A percentile compares a stretch with the other conserved stretches of the same genome.
These are phyloP conservation scores for Poecile montanus DNA, from an alignment of 2,797 vertebrate genomes.

Conservation along the genomic window DNA sequence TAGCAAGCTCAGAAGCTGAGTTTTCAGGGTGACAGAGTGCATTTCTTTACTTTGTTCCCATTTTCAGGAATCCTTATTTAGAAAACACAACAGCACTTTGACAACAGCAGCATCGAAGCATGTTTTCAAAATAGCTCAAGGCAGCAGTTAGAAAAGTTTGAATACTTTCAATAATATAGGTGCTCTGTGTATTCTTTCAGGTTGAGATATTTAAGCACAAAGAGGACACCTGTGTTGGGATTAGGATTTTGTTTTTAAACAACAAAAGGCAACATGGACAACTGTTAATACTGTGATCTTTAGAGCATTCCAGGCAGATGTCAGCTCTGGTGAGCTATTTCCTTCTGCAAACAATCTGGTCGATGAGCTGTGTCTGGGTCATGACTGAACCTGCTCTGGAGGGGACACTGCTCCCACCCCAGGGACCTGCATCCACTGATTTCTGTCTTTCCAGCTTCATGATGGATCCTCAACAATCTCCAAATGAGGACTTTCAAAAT, in stretches of 20 bases:
- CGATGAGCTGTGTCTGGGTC: background rate
- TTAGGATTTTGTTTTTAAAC: background rate
- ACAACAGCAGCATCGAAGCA: background rate
- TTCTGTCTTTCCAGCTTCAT: background rate
- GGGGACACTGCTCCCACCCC: background rate
- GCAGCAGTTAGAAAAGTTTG: background rate
- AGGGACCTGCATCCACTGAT: background rate
- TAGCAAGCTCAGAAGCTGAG: no score
- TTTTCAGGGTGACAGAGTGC: no score
- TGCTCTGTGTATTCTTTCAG: background rate
- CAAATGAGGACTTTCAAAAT: background rate
- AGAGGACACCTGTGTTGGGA: background rate
- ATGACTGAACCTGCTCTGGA: background rate
- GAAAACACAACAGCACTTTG: background rate
- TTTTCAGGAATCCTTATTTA: background rate
- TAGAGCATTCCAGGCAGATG: background rate
- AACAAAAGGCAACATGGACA: background rate
- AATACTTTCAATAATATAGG: background rate
- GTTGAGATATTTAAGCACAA: background rate
- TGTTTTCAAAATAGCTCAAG: background rate
- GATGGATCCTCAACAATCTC: background rate
- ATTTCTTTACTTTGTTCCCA: background rate
- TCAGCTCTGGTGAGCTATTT: background rate
- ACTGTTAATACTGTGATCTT: background rate
- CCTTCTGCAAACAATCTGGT: background rate